Evolutionary conservation across 2,797 vertebrate genomes (phyloP).

Genomic region (Micrastur ruficollis): DNA sequence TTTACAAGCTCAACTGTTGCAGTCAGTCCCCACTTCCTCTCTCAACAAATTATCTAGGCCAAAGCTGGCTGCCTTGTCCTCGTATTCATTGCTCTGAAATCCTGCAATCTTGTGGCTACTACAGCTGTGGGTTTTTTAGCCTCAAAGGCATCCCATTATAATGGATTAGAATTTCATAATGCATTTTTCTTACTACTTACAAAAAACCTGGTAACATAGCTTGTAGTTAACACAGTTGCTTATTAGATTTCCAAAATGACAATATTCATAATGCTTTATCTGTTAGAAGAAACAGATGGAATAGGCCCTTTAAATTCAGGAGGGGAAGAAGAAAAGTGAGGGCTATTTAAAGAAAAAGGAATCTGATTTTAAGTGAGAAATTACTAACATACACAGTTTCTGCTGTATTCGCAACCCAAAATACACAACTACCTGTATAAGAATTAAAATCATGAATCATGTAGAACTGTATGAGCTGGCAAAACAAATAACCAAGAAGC

Average conservation of each 20-base stretch:
- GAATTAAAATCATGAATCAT: neutral
- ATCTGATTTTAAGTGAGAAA: neutral
- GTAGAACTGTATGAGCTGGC: neutral
- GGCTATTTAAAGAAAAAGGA: neutral
- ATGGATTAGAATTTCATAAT: slow-evolving; percentile 21
- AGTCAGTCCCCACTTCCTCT: slow-evolving; percentile 32
- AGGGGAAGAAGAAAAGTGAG: neutral
- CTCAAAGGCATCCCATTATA: slow-evolving; percentile 16
- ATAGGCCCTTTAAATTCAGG: neutral
- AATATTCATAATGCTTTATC: neutral
- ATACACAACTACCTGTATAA: neutral
- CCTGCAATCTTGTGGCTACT: slow-evolving; percentile 22
- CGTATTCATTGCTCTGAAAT: neutral
- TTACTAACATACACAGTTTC: neutral
- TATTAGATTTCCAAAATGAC: neutral
- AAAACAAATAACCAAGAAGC: neutral
- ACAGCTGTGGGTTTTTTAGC: neutral
- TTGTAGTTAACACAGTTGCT: neutral
- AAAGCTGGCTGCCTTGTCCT: slow-evolving; percentile 1
- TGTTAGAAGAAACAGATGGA: neutral
- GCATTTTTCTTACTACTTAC: slow-evolving; percentile 8
- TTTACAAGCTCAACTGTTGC: slow-evolving; percentile 35
- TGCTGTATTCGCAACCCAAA: neutral
- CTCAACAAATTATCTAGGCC: slow-evolving; percentile 6
- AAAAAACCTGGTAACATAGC: neutral